Percentiles rank a stretch among this genome's conserved stretches.
These are phyloP conservation scores for Drosophila malerkotliana DNA, from an alignment of 1,140 invertebrate species.

Conservation along the genomic window DNA sequence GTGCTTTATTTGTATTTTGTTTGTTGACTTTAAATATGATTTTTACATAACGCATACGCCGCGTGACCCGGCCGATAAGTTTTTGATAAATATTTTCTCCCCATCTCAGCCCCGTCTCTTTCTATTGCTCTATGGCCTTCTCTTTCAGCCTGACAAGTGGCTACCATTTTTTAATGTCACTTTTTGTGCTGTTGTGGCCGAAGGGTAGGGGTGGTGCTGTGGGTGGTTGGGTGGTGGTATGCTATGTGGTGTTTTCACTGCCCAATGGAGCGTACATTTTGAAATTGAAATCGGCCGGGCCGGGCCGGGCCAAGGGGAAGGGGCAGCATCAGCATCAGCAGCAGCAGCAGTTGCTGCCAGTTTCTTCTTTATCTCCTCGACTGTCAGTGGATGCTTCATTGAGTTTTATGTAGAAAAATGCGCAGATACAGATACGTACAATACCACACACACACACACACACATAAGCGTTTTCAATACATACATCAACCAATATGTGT, in stretches of 20 bases:
- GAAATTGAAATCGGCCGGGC: conserved; percentile 76
- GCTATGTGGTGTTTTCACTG: conserved; percentile 44
- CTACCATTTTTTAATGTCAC: conserved; percentile 79
- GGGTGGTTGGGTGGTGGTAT: not conserved
- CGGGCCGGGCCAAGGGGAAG: conserved; percentile 15
- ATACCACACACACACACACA: conserved; percentile 23
- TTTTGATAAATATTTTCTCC: conserved; percentile 50
- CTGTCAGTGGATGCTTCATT: conserved; percentile 73
- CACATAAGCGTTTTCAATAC: conserved; percentile 10
- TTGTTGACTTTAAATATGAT: conserved; percentile 29
- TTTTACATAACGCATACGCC: conserved; percentile 64
- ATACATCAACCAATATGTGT: not conserved
- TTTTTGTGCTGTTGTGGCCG: conserved; percentile 56
- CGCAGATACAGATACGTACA: conserved; percentile 35
- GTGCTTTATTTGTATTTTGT: not conserved
- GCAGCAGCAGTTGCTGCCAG: conserved; percentile 42
- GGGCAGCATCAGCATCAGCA: conserved; percentile 4
- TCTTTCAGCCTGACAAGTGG: conserved; percentile 63
- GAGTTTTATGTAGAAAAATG: conserved; percentile 70
- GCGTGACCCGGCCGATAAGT: conserved; percentile 61
- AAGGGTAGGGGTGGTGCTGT: not conserved
- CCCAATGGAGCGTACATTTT: conserved; percentile 79
- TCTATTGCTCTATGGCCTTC: not conserved
- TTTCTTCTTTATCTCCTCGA: conserved; percentile 63
- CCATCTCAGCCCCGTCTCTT: not conserved